A percentile compares a stretch with the other conserved stretches of the same genome.
phyloP scores from a whole-genome alignment of 92 coral and sea anemone genomes.

The Actinostola sp. region DNA sequence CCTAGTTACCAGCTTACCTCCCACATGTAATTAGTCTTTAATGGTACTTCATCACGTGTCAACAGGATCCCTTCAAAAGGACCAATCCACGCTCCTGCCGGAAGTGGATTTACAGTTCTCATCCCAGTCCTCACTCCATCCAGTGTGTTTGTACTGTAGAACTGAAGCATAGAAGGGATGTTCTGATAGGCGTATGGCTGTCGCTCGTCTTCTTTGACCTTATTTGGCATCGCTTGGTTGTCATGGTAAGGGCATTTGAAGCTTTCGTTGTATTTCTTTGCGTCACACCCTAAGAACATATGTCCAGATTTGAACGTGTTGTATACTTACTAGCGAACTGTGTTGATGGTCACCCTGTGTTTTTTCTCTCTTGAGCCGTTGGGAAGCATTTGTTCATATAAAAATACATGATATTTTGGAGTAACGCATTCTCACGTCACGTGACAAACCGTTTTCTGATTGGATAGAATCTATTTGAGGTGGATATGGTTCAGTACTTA shows the following conservation, averaged over 20 bases:
- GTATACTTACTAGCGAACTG: no score
- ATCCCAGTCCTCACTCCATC: constrained; percentile 37
- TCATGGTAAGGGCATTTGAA: constrained; percentile 51
- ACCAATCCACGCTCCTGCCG: constrained; percentile 72
- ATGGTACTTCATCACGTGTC: constrained; percentile 30
- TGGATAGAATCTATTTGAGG: neutral
- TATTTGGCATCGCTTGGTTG: neutral
- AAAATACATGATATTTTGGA: neutral
- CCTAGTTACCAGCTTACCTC: no score
- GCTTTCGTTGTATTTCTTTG: constrained; percentile 11
- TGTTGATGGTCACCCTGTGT: no score
- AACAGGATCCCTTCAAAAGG: constrained; percentile 60
- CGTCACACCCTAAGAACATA: constrained; percentile 32
- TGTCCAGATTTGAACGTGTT: neutral
- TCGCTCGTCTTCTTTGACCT: neutral
- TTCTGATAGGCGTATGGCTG: constrained; percentile 48
- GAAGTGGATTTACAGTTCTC: constrained; percentile 27
- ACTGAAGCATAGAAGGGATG: constrained; percentile 45
- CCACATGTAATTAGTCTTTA: constrained; percentile 59
- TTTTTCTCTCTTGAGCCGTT: no score
- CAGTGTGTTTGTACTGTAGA: constrained; percentile 27
- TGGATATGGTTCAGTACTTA: constrained; percentile 17
- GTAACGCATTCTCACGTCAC: neutral
- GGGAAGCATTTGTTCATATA: no score
- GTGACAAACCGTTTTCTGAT: neutral